These are phyloP conservation scores for Pangasius macronema DNA, from an alignment of 2,797 vertebrate species.

Conservation along the genomic window DNA sequence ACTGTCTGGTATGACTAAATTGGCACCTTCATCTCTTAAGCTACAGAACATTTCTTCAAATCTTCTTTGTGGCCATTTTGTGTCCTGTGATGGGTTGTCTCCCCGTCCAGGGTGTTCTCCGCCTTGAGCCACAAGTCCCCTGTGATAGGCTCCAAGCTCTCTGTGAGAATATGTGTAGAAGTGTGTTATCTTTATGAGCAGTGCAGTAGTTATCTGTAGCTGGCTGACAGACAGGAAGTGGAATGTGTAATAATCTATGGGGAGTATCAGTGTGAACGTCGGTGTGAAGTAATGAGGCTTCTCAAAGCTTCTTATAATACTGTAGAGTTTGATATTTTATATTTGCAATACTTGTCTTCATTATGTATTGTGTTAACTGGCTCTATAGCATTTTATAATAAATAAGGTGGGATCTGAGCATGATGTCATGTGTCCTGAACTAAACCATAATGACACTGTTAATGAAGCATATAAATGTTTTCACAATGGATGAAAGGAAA, in stretches of 20 bases:
- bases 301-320: background rate
- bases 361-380: background rate
- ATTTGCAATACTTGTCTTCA: background rate
- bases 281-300: background rate
- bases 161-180: background rate
- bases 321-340: background rate
- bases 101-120: too few species aligned
- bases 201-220: slow-evolving; percentile 1
- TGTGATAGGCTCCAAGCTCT: too few species aligned
- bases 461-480: background rate
- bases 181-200: background rate
- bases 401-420: background rate
- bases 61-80: background rate
- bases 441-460: background rate
- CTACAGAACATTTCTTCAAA: background rate
- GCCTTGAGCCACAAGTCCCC: too few species aligned
- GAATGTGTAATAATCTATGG: background rate
- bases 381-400: background rate
- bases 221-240: slow-evolving; percentile 12
- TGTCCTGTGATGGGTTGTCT: too few species aligned
- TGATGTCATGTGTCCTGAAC: background rate
- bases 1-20: background rate
- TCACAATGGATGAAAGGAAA: too few species aligned
- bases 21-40: background rate
- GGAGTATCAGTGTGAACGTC: background rate